Base-by-base conservation (phyloP, 2,113 vertebrate species). In the Zingel zingel region DNA sequence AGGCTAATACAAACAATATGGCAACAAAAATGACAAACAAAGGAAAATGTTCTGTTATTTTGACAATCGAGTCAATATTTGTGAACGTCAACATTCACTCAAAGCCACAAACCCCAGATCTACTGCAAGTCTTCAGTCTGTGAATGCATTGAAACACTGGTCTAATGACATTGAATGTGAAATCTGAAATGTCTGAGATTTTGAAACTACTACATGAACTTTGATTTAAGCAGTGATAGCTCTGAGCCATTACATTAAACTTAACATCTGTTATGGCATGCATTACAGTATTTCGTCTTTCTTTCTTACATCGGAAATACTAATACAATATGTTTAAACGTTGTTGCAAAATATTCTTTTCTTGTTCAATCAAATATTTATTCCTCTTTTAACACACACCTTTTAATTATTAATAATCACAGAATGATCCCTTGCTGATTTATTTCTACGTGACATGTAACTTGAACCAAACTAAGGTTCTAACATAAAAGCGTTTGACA, bases 401-500 rank as follows among this genome's bases (percentile, higher is more conserved):
- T n/a, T 73, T 77, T 18, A 48, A 43, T 25, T 15, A 25, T 56
- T 14, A 64, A 77, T 58, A 36, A 43, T 74, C 39, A 45, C 45
- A 39, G 8, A n/a, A 18, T 43, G 63, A 56, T 27, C 30, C 62
- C 21, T 58, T 77, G 33, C 56, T 57, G 45, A n/a, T 75, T 73
- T 74, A 53, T 74, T 75, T 63, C 21, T 64, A 30, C 18, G 65
- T 64, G 57, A 74, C 5, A 12, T 58, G 48, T 53, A 71, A 45
- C 66, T 67, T 61, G 16, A 82, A 61, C 54, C 59, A 74, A 70
- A 62, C 62, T 67, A 18, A 87, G 76, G 66, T 73, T 47, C 64
- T 63, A 45, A 72, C 75, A 76, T 81, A 70, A 82, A 86, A 86
- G 77, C 21, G 9, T 61, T 81, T 87, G 84, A 76, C 78, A 72